These are phyloP conservation scores for Tanypteryx hageni DNA, from an alignment of 2,888 invertebrate genomes.

Conservation along the genomic window DNA sequence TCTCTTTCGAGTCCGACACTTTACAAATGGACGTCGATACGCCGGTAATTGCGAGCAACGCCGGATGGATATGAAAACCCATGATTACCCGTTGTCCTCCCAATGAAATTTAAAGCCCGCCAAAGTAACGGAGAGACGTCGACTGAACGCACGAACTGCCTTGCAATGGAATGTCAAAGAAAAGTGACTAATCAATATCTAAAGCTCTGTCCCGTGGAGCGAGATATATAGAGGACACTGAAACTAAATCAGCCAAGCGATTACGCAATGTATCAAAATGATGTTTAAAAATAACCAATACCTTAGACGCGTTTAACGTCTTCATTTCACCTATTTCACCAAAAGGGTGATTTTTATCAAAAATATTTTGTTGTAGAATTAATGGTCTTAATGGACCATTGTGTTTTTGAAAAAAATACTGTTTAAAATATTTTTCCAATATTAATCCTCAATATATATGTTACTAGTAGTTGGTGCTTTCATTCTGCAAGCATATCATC, in stretches of 20 bases:
- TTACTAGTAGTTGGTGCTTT: too few species aligned
- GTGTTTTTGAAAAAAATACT: too few species aligned
- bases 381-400: too few species aligned
- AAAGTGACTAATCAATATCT: not conserved
- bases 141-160: not conserved
- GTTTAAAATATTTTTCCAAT: too few species aligned
- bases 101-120: not conserved
- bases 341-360: too few species aligned
- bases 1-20: not conserved
- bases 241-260: not conserved
- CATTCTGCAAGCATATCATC: too few species aligned
- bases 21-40: slow-evolving; percentile 12
- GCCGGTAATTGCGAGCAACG: too few species aligned
- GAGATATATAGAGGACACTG: not conserved
- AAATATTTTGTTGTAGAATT: too few species aligned
- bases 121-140: not conserved
- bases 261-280: not conserved
- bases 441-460: too few species aligned
- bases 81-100: not conserved
- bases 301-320: not conserved
- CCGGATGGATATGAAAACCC: slow-evolving; percentile 21
- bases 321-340: too few species aligned
- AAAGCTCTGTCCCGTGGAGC: not conserved
- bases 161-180: not conserved
- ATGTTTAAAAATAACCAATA: not conserved